Percentiles rank a stretch among this genome's conserved stretches.
Conservation (phyloP, 2,888 invertebrate species). For the Cabera pusaria region DNA sequence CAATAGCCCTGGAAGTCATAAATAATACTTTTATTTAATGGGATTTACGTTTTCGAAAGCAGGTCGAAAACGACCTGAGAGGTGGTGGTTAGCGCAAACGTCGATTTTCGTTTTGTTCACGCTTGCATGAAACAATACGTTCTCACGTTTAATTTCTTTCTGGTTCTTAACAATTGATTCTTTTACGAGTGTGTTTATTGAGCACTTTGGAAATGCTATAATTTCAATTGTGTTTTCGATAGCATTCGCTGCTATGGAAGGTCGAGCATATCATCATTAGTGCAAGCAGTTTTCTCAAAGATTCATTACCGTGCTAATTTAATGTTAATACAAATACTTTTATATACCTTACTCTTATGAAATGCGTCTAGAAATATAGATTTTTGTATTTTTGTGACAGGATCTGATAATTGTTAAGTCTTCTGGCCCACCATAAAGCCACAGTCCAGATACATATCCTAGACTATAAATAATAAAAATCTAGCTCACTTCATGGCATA, state of each 20-base stretch:
- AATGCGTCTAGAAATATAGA: too few species aligned
- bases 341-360: too few species aligned
- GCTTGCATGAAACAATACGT: conserved; percentile 80
- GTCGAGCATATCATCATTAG: conserved; percentile 16
- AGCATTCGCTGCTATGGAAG: conserved; percentile 27
- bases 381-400: too few species aligned
- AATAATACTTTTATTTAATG: conserved; percentile 75
- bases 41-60: conserved; percentile 76
- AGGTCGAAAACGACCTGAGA: conserved; percentile 79
- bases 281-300: conserved; percentile 13
- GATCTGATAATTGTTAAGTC: too few species aligned
- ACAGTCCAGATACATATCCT: conserved; percentile 14
- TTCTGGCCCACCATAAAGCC: conserved; percentile 9
- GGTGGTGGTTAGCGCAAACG: conserved; percentile 75
- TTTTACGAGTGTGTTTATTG: conserved; percentile 83
- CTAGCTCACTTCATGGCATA: conserved; percentile 46
- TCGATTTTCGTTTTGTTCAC: conserved; percentile 75
- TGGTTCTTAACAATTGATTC: conserved; percentile 75
- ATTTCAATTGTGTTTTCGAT: conserved; percentile 64
- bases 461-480: conserved; percentile 36
- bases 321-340: too few species aligned
- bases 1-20: conserved; percentile 64
- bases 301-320: too few species aligned
- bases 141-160: conserved; percentile 83
- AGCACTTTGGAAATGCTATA: conserved; percentile 71